Base-by-base conservation (phyloP, 2,797 vertebrate genomes). In the Austrolebias charrua region DNA sequence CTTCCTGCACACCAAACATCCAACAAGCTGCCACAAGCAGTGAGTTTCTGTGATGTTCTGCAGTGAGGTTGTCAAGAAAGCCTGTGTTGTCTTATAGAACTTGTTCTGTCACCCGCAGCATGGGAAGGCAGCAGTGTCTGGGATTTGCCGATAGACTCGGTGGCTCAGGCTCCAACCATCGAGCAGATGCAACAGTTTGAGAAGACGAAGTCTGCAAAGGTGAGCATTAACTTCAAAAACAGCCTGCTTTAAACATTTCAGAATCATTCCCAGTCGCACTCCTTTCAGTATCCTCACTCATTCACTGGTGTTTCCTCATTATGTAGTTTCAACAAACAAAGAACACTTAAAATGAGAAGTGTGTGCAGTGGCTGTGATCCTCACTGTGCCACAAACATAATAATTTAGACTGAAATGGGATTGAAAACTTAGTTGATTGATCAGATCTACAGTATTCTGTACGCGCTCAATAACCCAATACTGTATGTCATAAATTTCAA, bases 91-190 rank as follows among this genome's bases (percentile, higher is more conserved):
- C 19, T 18, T 42, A 7, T 12, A 19, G 64, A 3, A 35, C 49
- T 8, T 46, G 45, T 0, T 46, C 0, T 80, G 5, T 72, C 10
- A 75, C 56, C 33, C 19, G 43, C 76, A 96, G 98, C 95, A 45
- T 99, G 98, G 98, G 97, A 99, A 87, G 94, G 96, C 80, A 92
- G 93, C 90, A 99, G 98, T 60, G 97, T 99, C 48, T 99, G 98
- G 98, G 98, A 99, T 90, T 92, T 99, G 84, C 98, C 98, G 19
- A 93, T 98, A 69, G 97, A 99, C 79, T 91, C 95, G 50, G 76
- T 95, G 69, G 82, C 95, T 76, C 93, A 95, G 84, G 94, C 94
- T 81, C 93, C 96, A 76, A 94, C 96, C 82, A 94, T 98, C 51
- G 97, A 99, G 67, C 97, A 99, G 87, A 95, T 99, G 85, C 96